Evolutionary conservation across 2,888 invertebrate species (phyloP).

Genomic region (Spodoptera exigua): DNA sequence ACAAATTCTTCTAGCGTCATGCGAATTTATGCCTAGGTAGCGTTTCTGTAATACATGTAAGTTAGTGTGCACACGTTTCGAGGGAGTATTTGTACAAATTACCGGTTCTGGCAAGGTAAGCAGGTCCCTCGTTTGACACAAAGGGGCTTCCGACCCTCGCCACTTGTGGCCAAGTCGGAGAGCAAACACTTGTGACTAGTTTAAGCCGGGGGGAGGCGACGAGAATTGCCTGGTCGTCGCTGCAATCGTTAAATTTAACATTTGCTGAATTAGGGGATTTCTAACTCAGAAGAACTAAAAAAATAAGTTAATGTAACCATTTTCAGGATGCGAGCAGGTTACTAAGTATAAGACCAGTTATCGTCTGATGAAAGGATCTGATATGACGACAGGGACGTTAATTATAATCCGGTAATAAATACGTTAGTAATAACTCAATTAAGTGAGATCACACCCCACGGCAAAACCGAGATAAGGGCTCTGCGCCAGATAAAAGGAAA

Average conservation of each 20-base stretch:
- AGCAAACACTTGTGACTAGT: conserved; percentile 77
- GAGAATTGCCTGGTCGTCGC: conserved; percentile 67
- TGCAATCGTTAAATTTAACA: conserved; percentile 48
- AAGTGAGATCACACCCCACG: conserved; percentile 78
- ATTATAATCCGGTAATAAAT: conserved; percentile 77
- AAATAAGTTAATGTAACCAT: background rate
- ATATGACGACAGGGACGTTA: conserved; percentile 48
- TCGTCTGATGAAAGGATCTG: conserved; percentile 33
- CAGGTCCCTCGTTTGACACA: conserved; percentile 69
- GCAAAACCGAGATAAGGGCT: conserved; percentile 68
- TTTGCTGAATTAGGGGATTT: conserved; percentile 32
- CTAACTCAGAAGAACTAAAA: conserved; percentile 2
- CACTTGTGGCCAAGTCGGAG: conserved; percentile 75
- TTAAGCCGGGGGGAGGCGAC: conserved; percentile 65
- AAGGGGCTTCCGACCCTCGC: conserved; percentile 76
- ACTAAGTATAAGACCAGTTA: conserved; percentile 1
- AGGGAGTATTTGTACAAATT: conserved; percentile 77
- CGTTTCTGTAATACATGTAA: conserved; percentile 31
- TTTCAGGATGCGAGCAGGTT: too few relatives aligned
- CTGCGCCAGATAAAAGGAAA: conserved; percentile 73
- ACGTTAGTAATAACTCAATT: conserved; percentile 86
- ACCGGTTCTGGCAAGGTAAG: conserved; percentile 74
- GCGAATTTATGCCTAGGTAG: conserved; percentile 47
- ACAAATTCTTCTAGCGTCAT: conserved; percentile 15
- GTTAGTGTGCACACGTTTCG: conserved; percentile 8